Evolutionary conservation across 1,140 invertebrate species (phyloP).

Genomic region (Bombus confusus): DNA sequence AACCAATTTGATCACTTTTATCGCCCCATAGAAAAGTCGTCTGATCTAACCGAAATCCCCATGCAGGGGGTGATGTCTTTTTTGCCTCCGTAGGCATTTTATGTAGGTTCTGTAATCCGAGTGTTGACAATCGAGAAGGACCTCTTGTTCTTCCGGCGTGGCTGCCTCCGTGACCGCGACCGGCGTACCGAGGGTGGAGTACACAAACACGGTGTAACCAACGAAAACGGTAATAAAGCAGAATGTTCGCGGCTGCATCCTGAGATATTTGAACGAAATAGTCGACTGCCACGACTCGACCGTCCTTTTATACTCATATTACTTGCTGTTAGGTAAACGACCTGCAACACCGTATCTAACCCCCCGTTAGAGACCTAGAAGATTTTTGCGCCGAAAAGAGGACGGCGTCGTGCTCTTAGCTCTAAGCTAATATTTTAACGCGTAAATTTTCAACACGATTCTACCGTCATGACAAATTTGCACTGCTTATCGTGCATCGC

Average conservation of each 20-base stretch:
- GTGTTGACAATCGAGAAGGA: conserved; percentile 71
- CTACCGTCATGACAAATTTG: conserved; percentile 74
- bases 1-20: neutral
- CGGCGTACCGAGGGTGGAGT: no score
- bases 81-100: conserved; percentile 76
- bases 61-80: conserved; percentile 68
- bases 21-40: neutral
- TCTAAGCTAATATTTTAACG: conserved; percentile 70
- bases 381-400: conserved; percentile 54
- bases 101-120: conserved; percentile 78
- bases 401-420: conserved; percentile 57
- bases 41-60: conserved; percentile 52
- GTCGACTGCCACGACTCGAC: conserved; percentile 11
- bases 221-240: conserved; percentile 30
- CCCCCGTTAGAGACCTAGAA: conserved; percentile 33
- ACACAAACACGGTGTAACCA: conserved; percentile 13
- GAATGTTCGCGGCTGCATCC: conserved; percentile 39
- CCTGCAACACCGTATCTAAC: conserved; percentile 14
- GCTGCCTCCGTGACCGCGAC: neutral
- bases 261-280: conserved; percentile 54
- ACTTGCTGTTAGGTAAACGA: conserved; percentile 57
- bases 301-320: conserved; percentile 64
- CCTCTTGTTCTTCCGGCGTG: conserved; percentile 40
- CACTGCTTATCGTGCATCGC: conserved; percentile 76
- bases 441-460: conserved; percentile 61